Evolutionary conservation across 2,888 invertebrate genomes (phyloP).

Genomic region (Pristionchus japonicus): DNA sequence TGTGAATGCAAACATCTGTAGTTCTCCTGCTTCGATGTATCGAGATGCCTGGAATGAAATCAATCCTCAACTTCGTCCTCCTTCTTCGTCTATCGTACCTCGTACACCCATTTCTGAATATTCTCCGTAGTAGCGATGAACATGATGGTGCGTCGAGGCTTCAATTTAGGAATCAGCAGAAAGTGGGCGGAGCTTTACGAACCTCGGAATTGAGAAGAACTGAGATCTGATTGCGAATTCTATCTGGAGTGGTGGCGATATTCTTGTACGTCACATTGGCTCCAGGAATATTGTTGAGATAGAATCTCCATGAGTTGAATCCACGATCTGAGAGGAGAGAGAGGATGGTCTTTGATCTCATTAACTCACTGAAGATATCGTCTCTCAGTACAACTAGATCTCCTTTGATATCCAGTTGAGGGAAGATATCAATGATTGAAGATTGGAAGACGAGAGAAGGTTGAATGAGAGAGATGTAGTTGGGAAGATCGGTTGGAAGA

Average conservation of each 20-base stretch:
- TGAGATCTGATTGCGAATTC: constrained; percentile 58
- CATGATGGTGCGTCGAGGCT: constrained; percentile 63
- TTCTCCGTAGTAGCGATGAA: constrained; percentile 68
- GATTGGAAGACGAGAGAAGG: constrained; percentile 67
- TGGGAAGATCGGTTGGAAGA: constrained; percentile 48
- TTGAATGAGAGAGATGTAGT: constrained; percentile 64
- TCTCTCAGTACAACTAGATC: constrained; percentile 90
- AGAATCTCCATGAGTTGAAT: constrained; percentile 32
- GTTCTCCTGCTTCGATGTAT: constrained; percentile 44
- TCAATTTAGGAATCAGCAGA: no score
- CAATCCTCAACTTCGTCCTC: neutral
- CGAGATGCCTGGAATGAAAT: constrained; percentile 32
- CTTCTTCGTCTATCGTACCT: no score
- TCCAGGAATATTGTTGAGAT: constrained; percentile 3
- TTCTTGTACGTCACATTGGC: constrained; percentile 23
- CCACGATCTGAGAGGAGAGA: neutral
- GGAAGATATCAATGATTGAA: constrained; percentile 86
- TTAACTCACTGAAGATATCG: constrained; percentile 84
- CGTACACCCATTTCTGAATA: constrained; percentile 63
- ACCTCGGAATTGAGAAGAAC: constrained; percentile 46
- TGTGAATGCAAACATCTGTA: constrained; percentile 44
- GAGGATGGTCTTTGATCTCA: no score
- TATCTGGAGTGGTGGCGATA: constrained; percentile 55
- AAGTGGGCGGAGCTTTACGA: no score
- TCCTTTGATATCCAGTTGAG: constrained; percentile 88